Percentiles rank a stretch among this genome's conserved stretches.
These are phyloP conservation scores for Gymnocypris eckloni DNA, from an alignment of 2,797 vertebrate genomes.

Conservation along the genomic window DNA sequence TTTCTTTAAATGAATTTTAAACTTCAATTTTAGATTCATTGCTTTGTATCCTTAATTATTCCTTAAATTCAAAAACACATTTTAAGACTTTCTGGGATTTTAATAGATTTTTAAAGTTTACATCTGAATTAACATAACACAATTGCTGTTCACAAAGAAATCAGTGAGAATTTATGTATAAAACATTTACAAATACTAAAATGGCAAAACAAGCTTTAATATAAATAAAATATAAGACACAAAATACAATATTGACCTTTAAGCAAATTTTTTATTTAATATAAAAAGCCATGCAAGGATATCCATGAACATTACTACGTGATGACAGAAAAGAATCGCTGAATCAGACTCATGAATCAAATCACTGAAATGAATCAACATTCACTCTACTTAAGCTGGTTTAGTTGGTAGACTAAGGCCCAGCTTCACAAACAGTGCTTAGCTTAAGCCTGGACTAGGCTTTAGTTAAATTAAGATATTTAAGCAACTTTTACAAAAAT, in stretches of 20 bases:
- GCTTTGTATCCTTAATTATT: no score
- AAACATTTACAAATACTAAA: not conserved
- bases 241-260: not conserved
- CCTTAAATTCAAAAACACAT: no score
- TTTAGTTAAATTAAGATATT: no score
- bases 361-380: not conserved
- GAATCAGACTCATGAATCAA: not conserved
- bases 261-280: not conserved
- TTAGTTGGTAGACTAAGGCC: not conserved
- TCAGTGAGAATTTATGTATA: not conserved
- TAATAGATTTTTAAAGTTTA: no score
- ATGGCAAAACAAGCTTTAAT: not conserved
- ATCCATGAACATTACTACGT: not conserved
- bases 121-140: no score
- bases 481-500: no score
- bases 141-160: not conserved
- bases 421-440: no score
- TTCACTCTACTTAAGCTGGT: not conserved
- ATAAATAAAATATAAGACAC: not conserved
- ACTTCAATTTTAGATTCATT: no score
- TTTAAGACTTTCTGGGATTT: no score
- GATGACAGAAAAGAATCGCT: not conserved
- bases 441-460: no score
- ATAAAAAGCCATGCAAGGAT: not conserved
- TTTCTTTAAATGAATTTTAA: no score